phyloP scores from a whole-genome alignment of 2,888 invertebrate species.

The Sturmia bella region DNA sequence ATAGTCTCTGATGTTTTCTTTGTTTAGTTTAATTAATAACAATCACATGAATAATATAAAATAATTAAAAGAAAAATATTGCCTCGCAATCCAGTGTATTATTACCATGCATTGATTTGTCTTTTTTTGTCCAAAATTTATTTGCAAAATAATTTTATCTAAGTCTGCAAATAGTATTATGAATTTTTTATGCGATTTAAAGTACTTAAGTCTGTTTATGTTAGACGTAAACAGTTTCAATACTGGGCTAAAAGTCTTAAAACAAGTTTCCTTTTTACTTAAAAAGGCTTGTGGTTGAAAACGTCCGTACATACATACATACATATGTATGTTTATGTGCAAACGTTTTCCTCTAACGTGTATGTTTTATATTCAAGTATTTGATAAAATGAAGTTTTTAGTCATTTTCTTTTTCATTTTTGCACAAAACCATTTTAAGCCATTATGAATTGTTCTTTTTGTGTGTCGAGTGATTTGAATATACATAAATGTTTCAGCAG shows the following conservation, averaged over 20 bases:
- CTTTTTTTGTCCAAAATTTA: not conserved
- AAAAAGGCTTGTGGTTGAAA: constrained; percentile 16
- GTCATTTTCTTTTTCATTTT: not conserved
- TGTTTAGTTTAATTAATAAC: too few species aligned
- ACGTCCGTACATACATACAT: not conserved
- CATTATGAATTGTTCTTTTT: constrained; percentile 46
- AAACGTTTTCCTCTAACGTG: not conserved
- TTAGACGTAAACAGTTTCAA: not conserved
- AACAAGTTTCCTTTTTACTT: constrained; percentile 4
- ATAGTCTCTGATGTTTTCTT: too few species aligned
- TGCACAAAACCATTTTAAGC: constrained; percentile 44
- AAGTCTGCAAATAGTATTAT: not conserved
- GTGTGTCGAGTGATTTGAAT: constrained; percentile 40
- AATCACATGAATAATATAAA: too few species aligned
- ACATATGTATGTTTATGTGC: constrained; percentile 1
- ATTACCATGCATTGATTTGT: too few species aligned
- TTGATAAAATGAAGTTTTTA: constrained; percentile 33
- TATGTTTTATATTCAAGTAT: not conserved
- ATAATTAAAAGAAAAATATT: too few species aligned
- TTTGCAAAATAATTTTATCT: constrained; percentile 12
- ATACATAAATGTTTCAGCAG: constrained; percentile 2
- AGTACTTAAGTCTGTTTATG: constrained; percentile 11
- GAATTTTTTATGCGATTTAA: constrained; percentile 1
- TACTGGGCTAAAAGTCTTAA: constrained; percentile 51
- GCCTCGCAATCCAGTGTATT: too few species aligned